Conservation (phyloP, 2,797 vertebrate species). For the Hydrocynus forskahlii region DNA sequence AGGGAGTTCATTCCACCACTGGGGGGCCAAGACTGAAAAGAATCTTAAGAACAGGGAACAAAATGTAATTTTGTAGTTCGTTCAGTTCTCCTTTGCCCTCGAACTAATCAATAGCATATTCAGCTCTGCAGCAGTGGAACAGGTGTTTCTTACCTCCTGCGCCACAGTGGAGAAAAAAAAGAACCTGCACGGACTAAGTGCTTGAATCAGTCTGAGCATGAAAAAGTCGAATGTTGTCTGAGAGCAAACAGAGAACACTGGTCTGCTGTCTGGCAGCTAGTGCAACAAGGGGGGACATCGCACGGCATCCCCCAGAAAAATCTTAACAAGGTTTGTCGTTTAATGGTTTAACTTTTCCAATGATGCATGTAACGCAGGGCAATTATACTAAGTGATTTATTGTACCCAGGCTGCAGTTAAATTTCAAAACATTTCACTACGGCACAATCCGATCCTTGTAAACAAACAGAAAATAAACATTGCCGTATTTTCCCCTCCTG, state of each 20-base stretch:
- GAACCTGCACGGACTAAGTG: conserved; percentile 32
- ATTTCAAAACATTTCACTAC: conserved; percentile 64
- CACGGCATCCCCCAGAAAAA: conserved; percentile 59
- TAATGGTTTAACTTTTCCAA: conserved; percentile 79
- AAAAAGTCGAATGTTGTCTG: conserved; percentile 60
- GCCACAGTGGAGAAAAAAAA: conserved; percentile 31
- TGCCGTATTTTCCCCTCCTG: conserved; percentile 65
- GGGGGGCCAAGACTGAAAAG: too few species aligned
- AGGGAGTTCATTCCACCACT: too few species aligned
- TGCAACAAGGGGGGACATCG: conserved; percentile 42
- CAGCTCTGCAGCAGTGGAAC: conserved; percentile 53
- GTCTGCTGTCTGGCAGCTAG: conserved; percentile 51
- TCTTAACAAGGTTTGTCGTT: conserved; percentile 74
- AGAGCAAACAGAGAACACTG: conserved; percentile 65
- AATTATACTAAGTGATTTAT: conserved; percentile 80
- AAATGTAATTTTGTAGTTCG: conserved; percentile 29
- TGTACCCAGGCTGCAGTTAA: conserved; percentile 64
- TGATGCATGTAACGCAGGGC: conserved; percentile 73
- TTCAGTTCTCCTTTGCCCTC: conserved; percentile 31
- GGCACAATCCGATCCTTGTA: conserved; percentile 72
- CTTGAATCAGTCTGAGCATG: conserved; percentile 55
- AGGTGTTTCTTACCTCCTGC: conserved; percentile 66
- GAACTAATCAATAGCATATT: conserved; percentile 56
- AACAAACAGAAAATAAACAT: conserved; percentile 76
- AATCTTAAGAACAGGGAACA: conserved; percentile 16